These are phyloP conservation scores for Heliconius nattereri DNA, from an alignment of 1,140 invertebrate species.

Conservation along the genomic window DNA sequence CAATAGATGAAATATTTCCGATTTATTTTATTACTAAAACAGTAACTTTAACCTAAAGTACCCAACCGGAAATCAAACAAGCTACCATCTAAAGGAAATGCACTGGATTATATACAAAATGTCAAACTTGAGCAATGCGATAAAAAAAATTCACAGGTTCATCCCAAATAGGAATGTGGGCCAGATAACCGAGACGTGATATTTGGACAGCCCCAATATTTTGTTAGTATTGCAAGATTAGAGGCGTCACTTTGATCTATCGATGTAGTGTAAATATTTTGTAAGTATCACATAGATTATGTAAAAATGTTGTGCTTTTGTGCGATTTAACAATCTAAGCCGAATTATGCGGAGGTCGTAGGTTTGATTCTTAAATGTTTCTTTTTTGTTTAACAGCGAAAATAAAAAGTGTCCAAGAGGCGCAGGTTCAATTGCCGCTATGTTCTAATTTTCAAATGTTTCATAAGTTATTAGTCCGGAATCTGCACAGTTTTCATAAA, in stretches of 20 bases:
- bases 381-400: background rate
- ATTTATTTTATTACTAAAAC: too few species aligned
- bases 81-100: background rate
- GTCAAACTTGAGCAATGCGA: background rate
- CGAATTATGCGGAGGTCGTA: too few species aligned
- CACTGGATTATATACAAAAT: background rate
- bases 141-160: conserved; percentile 7
- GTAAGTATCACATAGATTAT: background rate
- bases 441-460: too few species aligned
- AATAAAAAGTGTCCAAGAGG: too few species aligned
- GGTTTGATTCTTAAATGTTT: too few species aligned
- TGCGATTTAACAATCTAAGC: too few species aligned
- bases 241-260: conserved; percentile 15
- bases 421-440: too few species aligned
- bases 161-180: background rate
- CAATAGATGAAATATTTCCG: too few species aligned
- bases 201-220: conserved; percentile 15
- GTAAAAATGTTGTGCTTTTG: background rate
- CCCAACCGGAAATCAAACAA: background rate
- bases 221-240: conserved; percentile 18
- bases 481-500: too few species aligned
- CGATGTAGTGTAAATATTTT: background rate
- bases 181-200: conserved; percentile 17
- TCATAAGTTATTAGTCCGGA: too few species aligned
- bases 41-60: too few species aligned